Conservation (phyloP, 2,888 invertebrate genomes). For the Callinectes sapidus region DNA sequence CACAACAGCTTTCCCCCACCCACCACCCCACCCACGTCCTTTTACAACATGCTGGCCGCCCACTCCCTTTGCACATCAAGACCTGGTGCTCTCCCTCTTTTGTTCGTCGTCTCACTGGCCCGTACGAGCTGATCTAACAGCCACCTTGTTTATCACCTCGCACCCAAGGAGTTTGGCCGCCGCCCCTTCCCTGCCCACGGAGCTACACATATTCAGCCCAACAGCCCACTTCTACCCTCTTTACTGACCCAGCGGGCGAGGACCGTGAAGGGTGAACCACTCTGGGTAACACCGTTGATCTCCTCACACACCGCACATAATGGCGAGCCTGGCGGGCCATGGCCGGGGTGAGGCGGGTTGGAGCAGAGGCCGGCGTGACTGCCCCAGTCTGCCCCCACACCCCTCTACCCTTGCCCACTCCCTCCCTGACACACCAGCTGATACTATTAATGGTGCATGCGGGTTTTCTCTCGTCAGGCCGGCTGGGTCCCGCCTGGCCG, state of each 20-base stretch:
- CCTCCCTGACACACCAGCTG: constrained; percentile 48
- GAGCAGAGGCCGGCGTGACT: constrained; percentile 45
- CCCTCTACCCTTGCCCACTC: neutral
- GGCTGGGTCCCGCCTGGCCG: constrained; percentile 41
- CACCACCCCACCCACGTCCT: neutral
- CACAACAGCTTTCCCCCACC: neutral
- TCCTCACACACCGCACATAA: constrained; percentile 38
- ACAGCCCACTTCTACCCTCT: constrained; percentile 24
- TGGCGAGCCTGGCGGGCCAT: neutral
- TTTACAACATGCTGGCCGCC: neutral
- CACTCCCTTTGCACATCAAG: constrained; percentile 6
- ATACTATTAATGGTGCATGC: constrained; percentile 54
- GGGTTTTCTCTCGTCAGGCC: constrained; percentile 50
- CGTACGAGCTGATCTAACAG: constrained; percentile 26
- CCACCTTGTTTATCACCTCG: constrained; percentile 24
- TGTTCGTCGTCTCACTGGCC: neutral
- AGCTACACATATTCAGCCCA: constrained; percentile 37
- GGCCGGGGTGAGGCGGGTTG: constrained; percentile 22
- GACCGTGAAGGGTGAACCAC: constrained; percentile 36
- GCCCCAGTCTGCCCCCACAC: constrained; percentile 4
- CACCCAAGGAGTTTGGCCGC: neutral
- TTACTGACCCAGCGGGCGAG: constrained; percentile 24
- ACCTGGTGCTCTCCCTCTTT: neutral
- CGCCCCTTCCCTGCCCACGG: neutral
- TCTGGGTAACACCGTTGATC: constrained; percentile 26